A percentile compares a stretch with the other conserved stretches of the same genome.
Evolutionary conservation across 1,140 invertebrate species (phyloP).

Genomic region (Microplitis demolitor): DNA sequence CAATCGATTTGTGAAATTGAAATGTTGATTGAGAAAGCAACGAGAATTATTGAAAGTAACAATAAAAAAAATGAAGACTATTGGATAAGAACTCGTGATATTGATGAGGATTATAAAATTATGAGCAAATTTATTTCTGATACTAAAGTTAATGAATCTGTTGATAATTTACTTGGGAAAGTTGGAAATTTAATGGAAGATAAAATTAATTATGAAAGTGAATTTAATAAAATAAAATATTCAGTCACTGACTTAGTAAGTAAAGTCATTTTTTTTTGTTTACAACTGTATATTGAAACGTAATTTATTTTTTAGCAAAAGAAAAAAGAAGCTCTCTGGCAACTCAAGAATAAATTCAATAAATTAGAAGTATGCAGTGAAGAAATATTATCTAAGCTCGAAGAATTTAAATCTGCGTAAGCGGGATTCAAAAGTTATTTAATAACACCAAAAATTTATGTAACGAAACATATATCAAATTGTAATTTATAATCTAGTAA

Average conservation of each 20-base stretch:
- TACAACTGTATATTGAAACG: too few species aligned
- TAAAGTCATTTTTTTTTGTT: background rate
- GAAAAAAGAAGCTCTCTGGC: background rate
- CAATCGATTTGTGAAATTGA: slow-evolving; percentile 22
- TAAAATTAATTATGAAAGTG: slow-evolving; percentile 21
- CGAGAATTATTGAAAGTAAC: slow-evolving; percentile 19
- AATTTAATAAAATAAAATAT: slow-evolving; percentile 12
- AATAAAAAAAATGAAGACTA: slow-evolving; percentile 16
- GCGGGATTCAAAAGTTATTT: too few species aligned
- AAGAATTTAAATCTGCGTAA: too few species aligned
- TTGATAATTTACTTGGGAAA: background rate
- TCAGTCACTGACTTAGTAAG: background rate
- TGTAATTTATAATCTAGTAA: too few species aligned
- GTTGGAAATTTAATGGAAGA: slow-evolving; percentile 25
- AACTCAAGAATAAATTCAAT: too few species aligned
- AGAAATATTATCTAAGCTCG: too few species aligned
- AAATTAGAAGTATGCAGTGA: too few species aligned
- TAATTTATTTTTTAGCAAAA: too few species aligned
- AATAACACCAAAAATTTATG: too few species aligned
- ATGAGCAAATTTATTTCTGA: slow-evolving; percentile 13
- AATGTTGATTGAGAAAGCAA: slow-evolving; percentile 24
- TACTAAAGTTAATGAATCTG: slow-evolving; percentile 1
- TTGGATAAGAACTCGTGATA: slow-evolving; percentile 15
- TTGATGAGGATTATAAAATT: slow-evolving; percentile 5
- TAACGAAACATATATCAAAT: too few species aligned